Evolutionary conservation across 2,888 invertebrate species (phyloP).

Genomic region (Ophion ellenae): DNA sequence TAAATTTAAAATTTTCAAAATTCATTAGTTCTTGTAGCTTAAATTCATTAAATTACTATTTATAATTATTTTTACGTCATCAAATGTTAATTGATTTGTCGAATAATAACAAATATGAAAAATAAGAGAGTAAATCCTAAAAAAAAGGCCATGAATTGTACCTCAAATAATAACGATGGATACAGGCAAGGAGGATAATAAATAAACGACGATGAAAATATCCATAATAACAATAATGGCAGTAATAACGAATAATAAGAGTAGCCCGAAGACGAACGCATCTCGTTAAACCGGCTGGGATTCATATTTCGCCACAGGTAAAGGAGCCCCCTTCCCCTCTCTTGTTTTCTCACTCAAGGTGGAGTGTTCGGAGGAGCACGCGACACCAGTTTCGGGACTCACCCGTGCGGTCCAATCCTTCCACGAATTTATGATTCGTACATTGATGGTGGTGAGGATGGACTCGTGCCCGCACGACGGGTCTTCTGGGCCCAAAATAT

Average conservation of each 20-base stretch:
- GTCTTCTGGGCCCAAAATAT: slow-evolving; percentile 37
- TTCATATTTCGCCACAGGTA: slow-evolving; percentile 39
- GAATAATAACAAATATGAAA: too few species aligned
- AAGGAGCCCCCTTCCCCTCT: slow-evolving; percentile 18
- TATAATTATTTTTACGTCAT: too few species aligned
- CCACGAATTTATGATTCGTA: slow-evolving; percentile 65
- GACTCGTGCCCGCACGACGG: slow-evolving; percentile 38
- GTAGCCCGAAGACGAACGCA: slow-evolving; percentile 30
- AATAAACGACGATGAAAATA: slow-evolving; percentile 18
- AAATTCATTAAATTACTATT: too few species aligned
- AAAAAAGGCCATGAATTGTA: too few species aligned
- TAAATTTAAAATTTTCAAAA: too few species aligned
- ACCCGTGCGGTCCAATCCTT: slow-evolving; percentile 63
- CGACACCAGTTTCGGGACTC: slow-evolving; percentile 59
- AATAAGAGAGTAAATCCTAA: too few species aligned
- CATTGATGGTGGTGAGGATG: slow-evolving; percentile 52
- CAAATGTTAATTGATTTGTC: too few species aligned
- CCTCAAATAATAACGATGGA: background rate
- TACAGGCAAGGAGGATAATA: background rate
- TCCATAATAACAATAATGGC: slow-evolving; percentile 14
- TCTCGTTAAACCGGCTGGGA: slow-evolving; percentile 56
- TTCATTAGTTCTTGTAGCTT: too few species aligned
- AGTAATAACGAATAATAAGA: slow-evolving; percentile 2
- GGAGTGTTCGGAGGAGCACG: slow-evolving; percentile 40
- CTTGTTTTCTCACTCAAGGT: slow-evolving; percentile 49